A percentile compares a stretch with the other conserved stretches of the same genome.
phyloP scores from a whole-genome alignment of 1,140 invertebrate genomes.

The Ceratosolen fusciceps region DNA sequence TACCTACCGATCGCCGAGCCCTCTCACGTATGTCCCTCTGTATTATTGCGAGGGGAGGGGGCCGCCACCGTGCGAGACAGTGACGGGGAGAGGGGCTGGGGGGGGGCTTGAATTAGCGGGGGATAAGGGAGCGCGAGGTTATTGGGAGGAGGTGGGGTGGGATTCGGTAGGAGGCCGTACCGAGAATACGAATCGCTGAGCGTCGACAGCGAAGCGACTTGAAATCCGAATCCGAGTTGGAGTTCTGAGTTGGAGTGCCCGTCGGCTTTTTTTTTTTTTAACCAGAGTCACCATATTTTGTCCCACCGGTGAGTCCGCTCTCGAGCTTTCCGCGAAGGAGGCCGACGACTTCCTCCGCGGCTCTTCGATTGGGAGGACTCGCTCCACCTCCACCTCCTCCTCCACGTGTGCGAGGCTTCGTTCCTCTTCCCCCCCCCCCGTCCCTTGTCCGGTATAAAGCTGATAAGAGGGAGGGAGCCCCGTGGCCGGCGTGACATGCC shows the following conservation, averaged over 20 bases:
- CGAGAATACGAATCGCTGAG: conserved; percentile 16
- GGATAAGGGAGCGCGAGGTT: no score
- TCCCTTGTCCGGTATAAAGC: not conserved
- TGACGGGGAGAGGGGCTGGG: no score
- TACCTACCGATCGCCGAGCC: no score
- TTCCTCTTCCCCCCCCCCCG: not conserved
- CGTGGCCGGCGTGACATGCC: not conserved
- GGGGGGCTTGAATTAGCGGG: no score
- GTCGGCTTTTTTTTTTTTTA: conserved; percentile 1
- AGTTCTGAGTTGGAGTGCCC: not conserved
- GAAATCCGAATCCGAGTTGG: conserved; percentile 18
- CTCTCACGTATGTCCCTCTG: no score
- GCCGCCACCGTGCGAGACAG: no score
- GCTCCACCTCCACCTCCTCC: no score
- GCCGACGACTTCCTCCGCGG: not conserved
- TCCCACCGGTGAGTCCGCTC: not conserved
- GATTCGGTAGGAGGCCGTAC: no score
- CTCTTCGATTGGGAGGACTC: no score
- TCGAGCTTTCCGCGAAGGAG: not conserved
- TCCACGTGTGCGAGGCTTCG: not conserved
- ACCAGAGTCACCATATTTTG: not conserved
- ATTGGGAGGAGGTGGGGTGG: no score
- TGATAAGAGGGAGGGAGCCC: no score
- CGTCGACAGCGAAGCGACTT: not conserved
- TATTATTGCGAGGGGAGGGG: no score